Evolutionary conservation across 2,797 vertebrate genomes (phyloP).

Genomic region (Microctenopoma steveboyesi): DNA sequence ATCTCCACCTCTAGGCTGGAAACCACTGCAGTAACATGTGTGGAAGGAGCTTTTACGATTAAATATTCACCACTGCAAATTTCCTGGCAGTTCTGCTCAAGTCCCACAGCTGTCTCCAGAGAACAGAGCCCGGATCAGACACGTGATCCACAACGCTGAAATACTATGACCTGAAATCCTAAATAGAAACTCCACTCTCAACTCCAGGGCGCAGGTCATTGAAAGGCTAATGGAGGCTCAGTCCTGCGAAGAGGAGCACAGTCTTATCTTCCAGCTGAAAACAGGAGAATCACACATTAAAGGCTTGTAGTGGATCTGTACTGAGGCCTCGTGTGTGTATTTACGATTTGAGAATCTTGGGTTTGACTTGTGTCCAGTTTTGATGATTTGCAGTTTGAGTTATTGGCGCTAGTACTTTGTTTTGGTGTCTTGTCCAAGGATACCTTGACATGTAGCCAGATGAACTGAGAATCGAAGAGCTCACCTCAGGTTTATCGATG

Average conservation of each 20-base stretch:
- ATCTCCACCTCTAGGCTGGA: background rate
- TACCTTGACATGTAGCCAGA: no score
- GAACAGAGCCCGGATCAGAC: background rate
- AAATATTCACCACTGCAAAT: constrained; percentile 21
- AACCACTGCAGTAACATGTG: constrained; percentile 1
- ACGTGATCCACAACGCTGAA: constrained; percentile 13
- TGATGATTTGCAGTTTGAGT: background rate
- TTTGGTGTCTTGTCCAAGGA: no score
- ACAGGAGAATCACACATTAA: constrained; percentile 7
- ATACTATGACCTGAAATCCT: constrained; percentile 27
- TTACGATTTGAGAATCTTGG: background rate
- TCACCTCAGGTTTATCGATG: no score
- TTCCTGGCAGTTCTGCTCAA: background rate
- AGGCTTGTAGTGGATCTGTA: constrained; percentile 1
- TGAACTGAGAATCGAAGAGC: no score
- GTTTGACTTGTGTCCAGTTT: background rate
- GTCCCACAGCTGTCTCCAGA: constrained; percentile 4
- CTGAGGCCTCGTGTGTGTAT: background rate
- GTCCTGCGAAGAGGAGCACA: constrained; percentile 11
- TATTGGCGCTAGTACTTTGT: no score
- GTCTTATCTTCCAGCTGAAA: constrained; percentile 15
- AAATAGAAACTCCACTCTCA: constrained; percentile 22
- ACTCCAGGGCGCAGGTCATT: constrained; percentile 19
- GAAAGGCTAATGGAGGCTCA: constrained; percentile 44
- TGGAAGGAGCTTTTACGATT: background rate